phyloP scores from a whole-genome alignment of 2,797 vertebrate species.

The Phrynocephalus forsythii region DNA sequence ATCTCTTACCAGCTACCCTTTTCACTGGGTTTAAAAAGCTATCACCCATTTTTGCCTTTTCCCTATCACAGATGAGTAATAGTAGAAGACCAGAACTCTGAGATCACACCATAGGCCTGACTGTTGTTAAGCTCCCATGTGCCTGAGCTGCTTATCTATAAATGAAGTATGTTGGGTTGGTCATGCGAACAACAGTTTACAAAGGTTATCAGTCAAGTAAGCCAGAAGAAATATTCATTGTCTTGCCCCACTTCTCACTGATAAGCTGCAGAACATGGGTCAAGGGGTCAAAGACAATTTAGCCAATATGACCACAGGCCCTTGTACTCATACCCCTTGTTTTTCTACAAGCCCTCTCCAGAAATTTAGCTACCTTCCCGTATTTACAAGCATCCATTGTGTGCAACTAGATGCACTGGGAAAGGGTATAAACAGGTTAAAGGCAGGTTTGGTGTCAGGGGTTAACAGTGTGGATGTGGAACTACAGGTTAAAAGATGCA shows the following conservation, averaged over 20 bases:
- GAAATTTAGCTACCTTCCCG: not conserved
- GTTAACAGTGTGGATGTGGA: too few species aligned
- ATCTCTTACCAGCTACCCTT: not conserved
- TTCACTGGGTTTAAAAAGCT: not conserved
- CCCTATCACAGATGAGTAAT: not conserved
- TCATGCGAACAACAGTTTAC: not conserved
- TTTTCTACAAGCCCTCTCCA: not conserved
- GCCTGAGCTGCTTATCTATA: not conserved
- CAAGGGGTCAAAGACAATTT: not conserved
- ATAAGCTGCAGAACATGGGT: constrained; percentile 4
- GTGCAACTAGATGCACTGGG: too few species aligned
- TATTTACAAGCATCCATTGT: not conserved
- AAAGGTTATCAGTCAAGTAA: constrained; percentile 5
- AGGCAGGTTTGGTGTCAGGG: too few species aligned
- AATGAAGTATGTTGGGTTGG: not conserved
- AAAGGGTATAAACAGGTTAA: too few species aligned
- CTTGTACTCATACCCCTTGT: not conserved
- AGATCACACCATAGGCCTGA: not conserved
- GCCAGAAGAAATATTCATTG: not conserved
- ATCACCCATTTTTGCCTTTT: not conserved
- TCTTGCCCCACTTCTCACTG: constrained; percentile 1
- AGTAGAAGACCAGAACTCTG: not conserved
- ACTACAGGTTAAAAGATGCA: not conserved
- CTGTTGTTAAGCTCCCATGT: not conserved
- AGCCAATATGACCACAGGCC: not conserved